A percentile compares a stretch with the other conserved stretches of the same genome.
phyloP scores from a whole-genome alignment of 2,797 vertebrate species.

The Xiphorhynchus erythropygius region DNA sequence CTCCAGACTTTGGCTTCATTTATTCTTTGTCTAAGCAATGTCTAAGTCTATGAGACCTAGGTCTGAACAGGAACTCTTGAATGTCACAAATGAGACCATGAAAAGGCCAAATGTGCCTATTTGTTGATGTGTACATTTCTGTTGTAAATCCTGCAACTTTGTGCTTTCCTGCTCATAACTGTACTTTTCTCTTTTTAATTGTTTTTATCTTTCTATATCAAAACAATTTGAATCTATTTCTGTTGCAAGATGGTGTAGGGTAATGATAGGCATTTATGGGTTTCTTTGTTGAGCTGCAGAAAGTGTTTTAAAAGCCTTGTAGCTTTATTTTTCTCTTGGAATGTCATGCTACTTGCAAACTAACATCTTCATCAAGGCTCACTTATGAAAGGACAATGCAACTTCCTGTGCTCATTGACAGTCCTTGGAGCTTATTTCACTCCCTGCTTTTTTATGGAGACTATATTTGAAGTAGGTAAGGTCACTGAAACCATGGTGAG shows the following conservation, averaged over 20 bases:
- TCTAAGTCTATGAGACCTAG: background rate
- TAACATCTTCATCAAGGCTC: constrained; percentile 34
- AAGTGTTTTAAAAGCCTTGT: constrained; percentile 41
- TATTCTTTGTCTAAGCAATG: background rate
- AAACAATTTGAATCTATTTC: constrained; percentile 41
- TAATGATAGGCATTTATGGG: constrained; percentile 27
- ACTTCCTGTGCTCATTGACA: background rate
- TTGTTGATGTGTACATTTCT: background rate
- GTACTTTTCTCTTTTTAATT: constrained; percentile 13
- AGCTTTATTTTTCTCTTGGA: constrained; percentile 47
- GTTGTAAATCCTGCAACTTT: background rate
- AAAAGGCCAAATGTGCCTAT: background rate
- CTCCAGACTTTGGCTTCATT: background rate
- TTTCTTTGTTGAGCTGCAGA: constrained; percentile 27
- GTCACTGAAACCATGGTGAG: background rate
- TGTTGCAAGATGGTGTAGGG: background rate
- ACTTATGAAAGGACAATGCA: constrained; percentile 40
- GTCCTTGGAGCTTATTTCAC: constrained; percentile 19
- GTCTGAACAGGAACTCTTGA: background rate
- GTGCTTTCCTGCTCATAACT: background rate
- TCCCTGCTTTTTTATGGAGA: background rate
- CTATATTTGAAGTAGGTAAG: constrained; percentile 51
- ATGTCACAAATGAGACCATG: background rate
- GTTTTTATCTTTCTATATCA: constrained; percentile 27
- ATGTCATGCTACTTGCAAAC: constrained; percentile 2